phyloP scores from a whole-genome alignment of 2,113 vertebrate species.

The Hippocampus barbouri region DNA sequence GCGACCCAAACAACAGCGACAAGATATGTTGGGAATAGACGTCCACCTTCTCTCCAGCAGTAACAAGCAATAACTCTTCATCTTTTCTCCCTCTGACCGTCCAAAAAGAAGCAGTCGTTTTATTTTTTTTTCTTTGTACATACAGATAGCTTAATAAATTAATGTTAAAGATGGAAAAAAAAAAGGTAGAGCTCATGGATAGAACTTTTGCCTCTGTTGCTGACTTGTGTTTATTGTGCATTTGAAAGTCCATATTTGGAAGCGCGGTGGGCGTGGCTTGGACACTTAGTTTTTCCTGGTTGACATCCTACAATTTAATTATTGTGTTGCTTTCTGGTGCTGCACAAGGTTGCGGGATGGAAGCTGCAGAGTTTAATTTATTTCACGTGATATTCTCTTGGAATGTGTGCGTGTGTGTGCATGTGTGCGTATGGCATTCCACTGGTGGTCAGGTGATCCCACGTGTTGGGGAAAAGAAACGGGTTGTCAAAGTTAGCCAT shows the following conservation, averaged over 20 bases:
- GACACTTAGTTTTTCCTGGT: constrained; percentile 58
- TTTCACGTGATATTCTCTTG: constrained; percentile 34
- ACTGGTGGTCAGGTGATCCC: constrained; percentile 46
- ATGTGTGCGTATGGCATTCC: constrained; percentile 60
- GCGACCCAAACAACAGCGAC: constrained; percentile 55
- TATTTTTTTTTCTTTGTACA: constrained; percentile 62
- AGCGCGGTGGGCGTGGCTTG: constrained; percentile 52
- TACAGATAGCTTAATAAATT: constrained; percentile 72
- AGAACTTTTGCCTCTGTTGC: constrained; percentile 72
- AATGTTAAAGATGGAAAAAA: constrained; percentile 51
- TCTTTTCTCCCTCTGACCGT: constrained; percentile 43
- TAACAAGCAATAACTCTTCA: constrained; percentile 75
- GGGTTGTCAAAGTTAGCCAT: constrained; percentile 45
- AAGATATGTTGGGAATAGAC: constrained; percentile 46
- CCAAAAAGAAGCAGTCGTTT: constrained; percentile 45
- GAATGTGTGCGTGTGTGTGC: neutral
- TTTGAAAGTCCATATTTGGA: constrained; percentile 67
- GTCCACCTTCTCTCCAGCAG: constrained; percentile 66
- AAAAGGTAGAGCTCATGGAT: constrained; percentile 60
- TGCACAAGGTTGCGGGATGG: constrained; percentile 13
- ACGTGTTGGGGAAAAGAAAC: constrained; percentile 36
- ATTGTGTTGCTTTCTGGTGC: constrained; percentile 41
- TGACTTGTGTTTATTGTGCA: constrained; percentile 74
- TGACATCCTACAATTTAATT: constrained; percentile 41
- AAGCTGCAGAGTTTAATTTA: constrained; percentile 49